Evolutionary conservation across 2,113 vertebrate genomes (phyloP), one percentile per base, ranked within the genome.

Genomic region (Holacanthus passer): DNA sequence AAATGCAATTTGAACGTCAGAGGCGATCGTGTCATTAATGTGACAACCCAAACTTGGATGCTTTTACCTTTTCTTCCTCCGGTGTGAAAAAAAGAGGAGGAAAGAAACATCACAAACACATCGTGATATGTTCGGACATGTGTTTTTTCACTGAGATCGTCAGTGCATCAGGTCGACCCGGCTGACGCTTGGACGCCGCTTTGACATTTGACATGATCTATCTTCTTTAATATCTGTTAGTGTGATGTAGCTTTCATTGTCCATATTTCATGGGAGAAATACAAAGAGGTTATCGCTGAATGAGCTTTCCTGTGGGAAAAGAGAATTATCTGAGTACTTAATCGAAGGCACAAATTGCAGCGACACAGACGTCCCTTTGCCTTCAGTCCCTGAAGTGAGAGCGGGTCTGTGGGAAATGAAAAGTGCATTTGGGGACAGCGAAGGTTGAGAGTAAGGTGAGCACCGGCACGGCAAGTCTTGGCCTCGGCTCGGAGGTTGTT

Each of bases 391-490:
- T 55, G 45, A 8, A 11, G n/a, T 27, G 67, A 80, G 70, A 55
- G 20, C 43, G 4, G 39, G 48, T 78, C 47, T 73, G 74, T 75
- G 84, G 79, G 77, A 77, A 84, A 31, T 7, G 56, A 24, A 76
- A 76, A 86, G 83, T 78, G 84, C 82, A 89, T 74, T 82, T 37
- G 45, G 62, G 88, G 91, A 89, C 89, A 81, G 67, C 62, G 8
- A 41, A 75, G 77, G 3, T 70, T 50, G 50, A 62, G 64, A 56
- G 55, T 81, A 27, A 74, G 75, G 82, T 91, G 91, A 85, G 85
- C 71, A 50, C 56, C 87, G 83, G 87, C 86, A 66, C 88, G 91
- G 84, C 45, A 91, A 84, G 92, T 47, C 91, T 82, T 93, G 86
- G 63, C 88, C 91, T 90, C 78, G 66, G 4, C 92, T 93, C 93